Percentiles rank a stretch among this genome's conserved stretches.
Conservation (phyloP, 2,113 vertebrate species). For the Petrocephalus zakoni region DNA sequence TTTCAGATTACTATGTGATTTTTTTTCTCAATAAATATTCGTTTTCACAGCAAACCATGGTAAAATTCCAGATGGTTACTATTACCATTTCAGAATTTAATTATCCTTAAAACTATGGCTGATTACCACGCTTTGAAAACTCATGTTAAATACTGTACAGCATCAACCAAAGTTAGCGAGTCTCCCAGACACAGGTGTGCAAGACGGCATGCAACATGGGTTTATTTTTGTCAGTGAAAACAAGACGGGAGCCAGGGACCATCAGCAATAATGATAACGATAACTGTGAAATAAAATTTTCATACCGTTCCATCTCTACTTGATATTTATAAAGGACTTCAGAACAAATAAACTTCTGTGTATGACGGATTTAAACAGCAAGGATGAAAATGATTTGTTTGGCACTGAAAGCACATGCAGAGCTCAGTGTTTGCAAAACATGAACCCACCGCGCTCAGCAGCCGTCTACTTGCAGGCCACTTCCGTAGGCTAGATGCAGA, state of each 20-base stretch:
- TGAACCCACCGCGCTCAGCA: neutral
- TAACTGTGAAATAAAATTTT: neutral
- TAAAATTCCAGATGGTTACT: neutral
- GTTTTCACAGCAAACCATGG: neutral
- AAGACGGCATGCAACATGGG: neutral
- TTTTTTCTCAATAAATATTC: neutral
- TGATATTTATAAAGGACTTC: neutral
- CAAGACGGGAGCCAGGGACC: neutral
- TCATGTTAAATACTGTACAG: neutral
- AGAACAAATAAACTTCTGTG: neutral
- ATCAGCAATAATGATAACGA: neutral
- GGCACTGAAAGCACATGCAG: neutral
- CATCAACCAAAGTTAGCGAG: neutral
- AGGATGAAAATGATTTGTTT: neutral
- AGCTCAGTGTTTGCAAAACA: neutral
- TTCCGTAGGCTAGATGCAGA: neutral
- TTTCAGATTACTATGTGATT: neutral
- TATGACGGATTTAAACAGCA: neutral
- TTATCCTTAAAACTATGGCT: neutral
- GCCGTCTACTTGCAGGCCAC: neutral
- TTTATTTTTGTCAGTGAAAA: neutral
- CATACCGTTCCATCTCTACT: neutral
- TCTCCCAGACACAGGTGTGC: neutral
- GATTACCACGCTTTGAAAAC: neutral
- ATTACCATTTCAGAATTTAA: neutral